Percentiles rank a stretch among this genome's conserved stretches.
These are phyloP conservation scores for Vespertilio murinus DNA, from an alignment of 2,797 vertebrate genomes.

Conservation along the genomic window DNA sequence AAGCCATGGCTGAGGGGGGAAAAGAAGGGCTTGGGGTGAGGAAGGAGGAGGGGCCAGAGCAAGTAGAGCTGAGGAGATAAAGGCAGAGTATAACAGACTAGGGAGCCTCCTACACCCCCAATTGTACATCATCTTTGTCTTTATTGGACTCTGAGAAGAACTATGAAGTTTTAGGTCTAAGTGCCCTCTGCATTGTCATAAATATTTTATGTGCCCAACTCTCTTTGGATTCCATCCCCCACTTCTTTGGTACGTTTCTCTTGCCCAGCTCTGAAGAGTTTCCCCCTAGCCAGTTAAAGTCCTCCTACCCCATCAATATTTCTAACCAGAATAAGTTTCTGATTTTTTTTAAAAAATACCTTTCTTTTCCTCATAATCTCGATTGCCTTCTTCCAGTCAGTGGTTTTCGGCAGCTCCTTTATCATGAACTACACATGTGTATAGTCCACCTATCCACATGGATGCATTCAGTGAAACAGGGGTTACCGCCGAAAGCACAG, in stretches of 20 bases:
- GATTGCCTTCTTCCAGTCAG: not conserved
- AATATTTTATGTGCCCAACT: not conserved
- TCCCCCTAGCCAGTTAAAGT: not conserved
- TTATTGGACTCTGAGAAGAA: not conserved
- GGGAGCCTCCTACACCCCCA: not conserved
- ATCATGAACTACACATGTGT: not conserved
- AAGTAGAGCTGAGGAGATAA: not conserved
- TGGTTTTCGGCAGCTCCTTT: not conserved
- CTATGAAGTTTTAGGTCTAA: not conserved
- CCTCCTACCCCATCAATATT: not conserved
- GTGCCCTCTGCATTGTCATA: not conserved
- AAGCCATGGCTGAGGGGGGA: not conserved
- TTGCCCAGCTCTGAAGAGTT: not conserved
- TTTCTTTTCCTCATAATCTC: not conserved
- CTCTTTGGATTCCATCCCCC: not conserved
- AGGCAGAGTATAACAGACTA: not conserved
- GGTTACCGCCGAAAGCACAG: not conserved
- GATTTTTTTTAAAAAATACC: not conserved
- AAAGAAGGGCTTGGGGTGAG: no score
- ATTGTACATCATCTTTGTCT: not conserved
- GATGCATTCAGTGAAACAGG: not conserved
- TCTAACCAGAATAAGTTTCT: not conserved
- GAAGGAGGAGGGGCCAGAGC: not conserved
- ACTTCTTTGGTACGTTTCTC: not conserved
- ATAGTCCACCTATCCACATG: not conserved